Percentiles rank a stretch among this genome's conserved stretches.
These are phyloP conservation scores for Dufourea novaeangliae DNA, from an alignment of 1,140 invertebrate genomes.

Conservation along the genomic window DNA sequence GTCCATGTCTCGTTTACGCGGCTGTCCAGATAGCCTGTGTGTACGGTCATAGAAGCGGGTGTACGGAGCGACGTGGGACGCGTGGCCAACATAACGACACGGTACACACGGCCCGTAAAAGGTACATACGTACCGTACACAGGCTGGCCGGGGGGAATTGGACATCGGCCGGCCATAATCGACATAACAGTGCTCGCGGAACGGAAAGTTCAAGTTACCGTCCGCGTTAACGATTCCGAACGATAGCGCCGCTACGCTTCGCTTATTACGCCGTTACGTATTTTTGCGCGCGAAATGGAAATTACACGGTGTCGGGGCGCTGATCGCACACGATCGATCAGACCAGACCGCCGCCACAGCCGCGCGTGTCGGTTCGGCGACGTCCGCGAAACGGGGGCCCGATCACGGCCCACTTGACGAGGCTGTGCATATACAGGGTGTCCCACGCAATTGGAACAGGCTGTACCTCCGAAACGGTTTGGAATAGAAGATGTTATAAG, in stretches of 20 bases:
- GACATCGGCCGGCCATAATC: constrained; percentile 30
- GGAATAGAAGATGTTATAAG: no score
- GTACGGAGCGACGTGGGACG: no score
- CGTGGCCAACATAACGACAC: constrained; percentile 30
- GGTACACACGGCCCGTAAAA: constrained; percentile 37
- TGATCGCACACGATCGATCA: constrained; percentile 24
- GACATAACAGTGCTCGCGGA: constrained; percentile 24
- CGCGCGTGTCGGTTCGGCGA: neutral
- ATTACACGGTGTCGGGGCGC: constrained; percentile 34
- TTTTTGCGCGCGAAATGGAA: constrained; percentile 34
- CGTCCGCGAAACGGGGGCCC: neutral
- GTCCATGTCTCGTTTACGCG: constrained; percentile 5
- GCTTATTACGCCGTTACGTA: constrained; percentile 40
- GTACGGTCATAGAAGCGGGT: neutral
- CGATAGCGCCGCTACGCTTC: constrained; percentile 23
- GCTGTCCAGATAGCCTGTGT: neutral
- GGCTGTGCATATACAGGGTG: no score
- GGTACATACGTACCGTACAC: no score
- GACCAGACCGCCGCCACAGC: neutral
- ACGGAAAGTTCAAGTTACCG: constrained; percentile 33
- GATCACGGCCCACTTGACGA: neutral
- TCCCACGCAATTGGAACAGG: no score
- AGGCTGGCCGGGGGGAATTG: constrained; percentile 33
- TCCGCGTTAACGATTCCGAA: constrained; percentile 34
- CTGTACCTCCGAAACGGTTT: no score